A percentile compares a stretch with the other conserved stretches of the same genome.
These are phyloP conservation scores for Neomonachus schauinslandi DNA, from an alignment of 2,113 vertebrate species.

Conservation along the genomic window DNA sequence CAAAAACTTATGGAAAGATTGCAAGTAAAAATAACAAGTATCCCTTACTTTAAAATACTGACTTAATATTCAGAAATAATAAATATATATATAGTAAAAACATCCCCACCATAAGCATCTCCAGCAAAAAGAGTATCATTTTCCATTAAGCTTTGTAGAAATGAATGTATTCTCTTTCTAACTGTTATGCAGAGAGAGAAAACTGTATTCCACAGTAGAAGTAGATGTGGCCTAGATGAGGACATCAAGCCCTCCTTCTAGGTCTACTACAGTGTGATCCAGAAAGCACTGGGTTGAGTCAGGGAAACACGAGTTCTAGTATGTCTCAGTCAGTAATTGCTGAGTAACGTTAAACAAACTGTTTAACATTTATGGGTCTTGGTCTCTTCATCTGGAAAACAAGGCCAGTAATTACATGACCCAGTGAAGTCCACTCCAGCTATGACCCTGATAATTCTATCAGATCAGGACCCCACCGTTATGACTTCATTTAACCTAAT, in stretches of 20 bases:
- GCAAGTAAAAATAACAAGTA: constrained; percentile 41
- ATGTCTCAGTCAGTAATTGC: neutral
- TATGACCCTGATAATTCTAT: neutral
- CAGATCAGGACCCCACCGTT: neutral
- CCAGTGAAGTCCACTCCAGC: neutral
- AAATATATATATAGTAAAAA: constrained; percentile 10
- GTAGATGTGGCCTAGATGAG: too few species aligned
- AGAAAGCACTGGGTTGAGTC: neutral
- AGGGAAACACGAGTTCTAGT: neutral
- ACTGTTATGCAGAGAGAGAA: neutral
- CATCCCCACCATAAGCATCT: neutral
- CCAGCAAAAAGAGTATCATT: constrained; percentile 22
- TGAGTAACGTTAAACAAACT: neutral
- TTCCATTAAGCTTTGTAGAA: neutral
- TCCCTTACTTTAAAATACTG: constrained; percentile 45
- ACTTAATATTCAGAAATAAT: constrained; percentile 59
- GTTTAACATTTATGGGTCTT: neutral
- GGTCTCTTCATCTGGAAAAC: constrained; percentile 22
- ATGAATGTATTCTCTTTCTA: constrained; percentile 4
- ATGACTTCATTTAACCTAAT: neutral
- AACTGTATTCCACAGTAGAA: neutral
- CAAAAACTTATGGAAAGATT: constrained; percentile 20
- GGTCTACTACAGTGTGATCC: neutral
- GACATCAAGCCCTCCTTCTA: neutral
- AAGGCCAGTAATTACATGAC: constrained; percentile 27